Percentiles rank a stretch among this genome's conserved stretches.
Evolutionary conservation across 2,113 vertebrate species (phyloP).

Genomic region (Callopanchax toddi): DNA sequence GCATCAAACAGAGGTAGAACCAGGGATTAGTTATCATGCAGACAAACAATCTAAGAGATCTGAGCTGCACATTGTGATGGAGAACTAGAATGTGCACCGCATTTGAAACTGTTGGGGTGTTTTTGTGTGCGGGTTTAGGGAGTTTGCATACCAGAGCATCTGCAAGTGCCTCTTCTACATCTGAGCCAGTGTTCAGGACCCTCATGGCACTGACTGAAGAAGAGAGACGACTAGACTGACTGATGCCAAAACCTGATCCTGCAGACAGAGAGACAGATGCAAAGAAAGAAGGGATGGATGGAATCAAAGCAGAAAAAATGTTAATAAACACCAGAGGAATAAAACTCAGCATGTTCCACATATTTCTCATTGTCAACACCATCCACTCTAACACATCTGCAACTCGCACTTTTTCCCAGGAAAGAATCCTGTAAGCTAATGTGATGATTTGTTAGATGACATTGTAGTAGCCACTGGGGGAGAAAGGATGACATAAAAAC

Average conservation of each 20-base stretch:
- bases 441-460: conserved; percentile 59
- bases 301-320: conserved; percentile 7
- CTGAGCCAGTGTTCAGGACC: conserved; percentile 94
- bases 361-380: conserved; percentile 1
- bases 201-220: conserved; percentile 97
- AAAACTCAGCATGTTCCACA: not conserved
- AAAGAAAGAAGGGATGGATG: conserved; percentile 7
- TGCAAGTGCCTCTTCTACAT: conserved; percentile 95
- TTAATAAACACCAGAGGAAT: not conserved
- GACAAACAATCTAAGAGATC: conserved; percentile 31
- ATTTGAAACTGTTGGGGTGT: not conserved
- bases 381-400: conserved; percentile 19
- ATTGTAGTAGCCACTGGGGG: conserved; percentile 42
- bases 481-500: conserved; percentile 52
- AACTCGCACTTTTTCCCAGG: conserved; percentile 28
- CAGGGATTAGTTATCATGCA: conserved; percentile 66
- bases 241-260: conserved; percentile 90
- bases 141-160: conserved; percentile 88
- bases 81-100: conserved; percentile 11
- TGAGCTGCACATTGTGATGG: conserved; percentile 29
- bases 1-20: conserved; percentile 85
- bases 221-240: conserved; percentile 90
- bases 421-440: conserved; percentile 51
- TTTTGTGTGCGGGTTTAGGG: not conserved
- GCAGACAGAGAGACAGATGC: conserved; percentile 10